Evolutionary conservation across 2,797 vertebrate genomes (phyloP).

Genomic region (Harpagifer antarcticus): DNA sequence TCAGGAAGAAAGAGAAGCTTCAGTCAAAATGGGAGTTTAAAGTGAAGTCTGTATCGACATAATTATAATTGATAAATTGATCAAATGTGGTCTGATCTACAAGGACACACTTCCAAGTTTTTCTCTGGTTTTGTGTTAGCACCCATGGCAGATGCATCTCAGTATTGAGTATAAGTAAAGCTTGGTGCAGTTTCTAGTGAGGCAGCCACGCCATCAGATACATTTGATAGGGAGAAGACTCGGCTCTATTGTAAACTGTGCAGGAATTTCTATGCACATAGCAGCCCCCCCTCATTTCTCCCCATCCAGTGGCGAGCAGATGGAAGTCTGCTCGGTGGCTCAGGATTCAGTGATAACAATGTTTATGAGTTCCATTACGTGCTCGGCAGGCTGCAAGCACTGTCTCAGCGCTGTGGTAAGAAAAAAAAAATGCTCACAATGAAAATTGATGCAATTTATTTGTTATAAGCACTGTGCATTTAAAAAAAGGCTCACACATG

Average conservation of each 20-base stretch:
- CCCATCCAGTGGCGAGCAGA: constrained; percentile 73
- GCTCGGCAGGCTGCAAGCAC: constrained; percentile 66
- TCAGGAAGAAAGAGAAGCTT: constrained; percentile 14
- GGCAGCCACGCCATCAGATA: constrained; percentile 59
- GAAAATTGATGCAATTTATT: constrained; percentile 72
- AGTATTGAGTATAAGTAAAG: constrained; percentile 12
- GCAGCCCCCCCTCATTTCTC: constrained; percentile 36
- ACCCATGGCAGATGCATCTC: constrained; percentile 15
- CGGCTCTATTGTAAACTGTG: constrained; percentile 55
- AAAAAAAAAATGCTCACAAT: constrained; percentile 52
- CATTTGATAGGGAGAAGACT: constrained; percentile 49
- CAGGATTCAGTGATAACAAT: constrained; percentile 77
- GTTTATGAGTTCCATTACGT: constrained; percentile 80
- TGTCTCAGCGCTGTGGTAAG: constrained; percentile 56
- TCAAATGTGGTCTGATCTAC: constrained; percentile 14
- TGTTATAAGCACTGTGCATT: constrained; percentile 64
- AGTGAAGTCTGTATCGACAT: not conserved
- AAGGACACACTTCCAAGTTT: not conserved
- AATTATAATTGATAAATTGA: constrained; percentile 24
- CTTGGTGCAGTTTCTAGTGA: constrained; percentile 28
- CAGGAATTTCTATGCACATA: constrained; percentile 47
- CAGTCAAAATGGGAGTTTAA: constrained; percentile 26
- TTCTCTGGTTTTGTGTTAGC: not conserved
- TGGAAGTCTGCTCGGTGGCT: constrained; percentile 71
- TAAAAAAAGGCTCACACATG: constrained; percentile 42